phyloP scores from a whole-genome alignment of 53 echinoderm and acorn worm species.

The Arbacia lixula region DNA sequence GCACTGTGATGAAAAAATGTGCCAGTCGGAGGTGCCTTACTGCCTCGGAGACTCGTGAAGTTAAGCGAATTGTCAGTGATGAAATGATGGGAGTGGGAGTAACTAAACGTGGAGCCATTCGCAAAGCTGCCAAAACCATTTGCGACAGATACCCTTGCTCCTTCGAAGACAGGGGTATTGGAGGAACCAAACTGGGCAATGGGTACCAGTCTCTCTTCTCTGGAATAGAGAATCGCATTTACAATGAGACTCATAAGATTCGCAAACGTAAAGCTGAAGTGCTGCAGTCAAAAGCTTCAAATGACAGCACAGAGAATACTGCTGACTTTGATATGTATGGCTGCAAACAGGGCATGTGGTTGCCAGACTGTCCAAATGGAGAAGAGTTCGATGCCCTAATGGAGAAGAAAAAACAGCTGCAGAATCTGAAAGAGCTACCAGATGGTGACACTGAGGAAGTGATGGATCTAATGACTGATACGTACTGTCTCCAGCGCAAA shows the following conservation, averaged over 20 bases:
- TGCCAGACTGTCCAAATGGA: conserved; percentile 58
- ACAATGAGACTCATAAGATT: conserved; percentile 68
- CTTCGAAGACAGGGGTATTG: conserved; percentile 63
- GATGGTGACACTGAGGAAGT: conserved; percentile 59
- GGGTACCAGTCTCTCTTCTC: conserved; percentile 64
- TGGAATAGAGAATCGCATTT: conserved; percentile 64
- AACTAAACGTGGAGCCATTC: conserved; percentile 61
- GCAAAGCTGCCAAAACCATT: conserved; percentile 62
- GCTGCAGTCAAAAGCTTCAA: conserved; percentile 53
- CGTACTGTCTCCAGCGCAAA: conserved; percentile 60
- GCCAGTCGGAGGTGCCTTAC: conserved; percentile 45
- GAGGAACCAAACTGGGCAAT: conserved; percentile 64
- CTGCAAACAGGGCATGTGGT: conserved; percentile 67
- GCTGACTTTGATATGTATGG: conserved; percentile 66
- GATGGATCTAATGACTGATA: conserved; percentile 57
- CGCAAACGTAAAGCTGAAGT: conserved; percentile 66
- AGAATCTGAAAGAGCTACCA: conserved; percentile 60
- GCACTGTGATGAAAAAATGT: conserved; percentile 50
- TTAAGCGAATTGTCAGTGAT: conserved; percentile 60
- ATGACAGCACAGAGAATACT: conserved; percentile 31
- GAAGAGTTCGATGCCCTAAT: conserved; percentile 50
- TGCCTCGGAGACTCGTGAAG: conserved; percentile 57
- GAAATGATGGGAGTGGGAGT: conserved; percentile 59
- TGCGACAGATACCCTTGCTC: conserved; percentile 62
- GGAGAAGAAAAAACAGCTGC: conserved; percentile 58